A percentile compares a stretch with the other conserved stretches of the same genome.
Conservation (phyloP, 2,888 invertebrate genomes). For the Lampropteryx suffumata region DNA sequence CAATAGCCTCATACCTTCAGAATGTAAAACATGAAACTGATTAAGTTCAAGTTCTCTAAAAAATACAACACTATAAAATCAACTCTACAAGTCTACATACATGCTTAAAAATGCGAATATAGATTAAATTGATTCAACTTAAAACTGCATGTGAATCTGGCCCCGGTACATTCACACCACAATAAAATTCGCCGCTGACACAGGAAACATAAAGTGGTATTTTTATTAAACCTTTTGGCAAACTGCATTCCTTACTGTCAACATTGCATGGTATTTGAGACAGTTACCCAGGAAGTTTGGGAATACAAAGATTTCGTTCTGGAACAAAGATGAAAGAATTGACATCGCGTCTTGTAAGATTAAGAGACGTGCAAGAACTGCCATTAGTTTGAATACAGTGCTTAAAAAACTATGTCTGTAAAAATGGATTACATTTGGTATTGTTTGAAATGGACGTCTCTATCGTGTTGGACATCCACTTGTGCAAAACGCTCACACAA, state of each 20-base stretch:
- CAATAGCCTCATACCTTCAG: no score
- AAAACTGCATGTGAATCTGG: conserved; percentile 55
- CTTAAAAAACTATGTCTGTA: background rate
- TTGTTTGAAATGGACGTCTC: conserved; percentile 18
- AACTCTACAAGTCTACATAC: no score
- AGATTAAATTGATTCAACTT: conserved; percentile 58
- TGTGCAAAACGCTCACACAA: conserved; percentile 73
- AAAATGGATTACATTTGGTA: conserved; percentile 37
- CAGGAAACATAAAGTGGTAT: conserved; percentile 76
- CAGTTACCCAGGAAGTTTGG: no score
- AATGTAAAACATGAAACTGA: no score
- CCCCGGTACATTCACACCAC: conserved; percentile 68
- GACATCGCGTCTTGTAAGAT: no score
- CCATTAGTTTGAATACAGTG: no score
- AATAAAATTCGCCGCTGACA: conserved; percentile 71
- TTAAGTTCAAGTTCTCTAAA: no score
- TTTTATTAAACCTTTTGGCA: conserved; percentile 75
- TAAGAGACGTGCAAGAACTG: background rate
- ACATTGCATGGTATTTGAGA: conserved; percentile 43
- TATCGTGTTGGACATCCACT: conserved; percentile 51
- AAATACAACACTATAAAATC: background rate
- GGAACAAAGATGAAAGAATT: no score
- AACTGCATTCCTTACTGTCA: conserved; percentile 63
- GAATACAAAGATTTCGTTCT: no score
- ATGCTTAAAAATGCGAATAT: conserved; percentile 42